These are phyloP conservation scores for Leuctra nigra DNA, from an alignment of 2,888 invertebrate genomes.

Conservation along the genomic window DNA sequence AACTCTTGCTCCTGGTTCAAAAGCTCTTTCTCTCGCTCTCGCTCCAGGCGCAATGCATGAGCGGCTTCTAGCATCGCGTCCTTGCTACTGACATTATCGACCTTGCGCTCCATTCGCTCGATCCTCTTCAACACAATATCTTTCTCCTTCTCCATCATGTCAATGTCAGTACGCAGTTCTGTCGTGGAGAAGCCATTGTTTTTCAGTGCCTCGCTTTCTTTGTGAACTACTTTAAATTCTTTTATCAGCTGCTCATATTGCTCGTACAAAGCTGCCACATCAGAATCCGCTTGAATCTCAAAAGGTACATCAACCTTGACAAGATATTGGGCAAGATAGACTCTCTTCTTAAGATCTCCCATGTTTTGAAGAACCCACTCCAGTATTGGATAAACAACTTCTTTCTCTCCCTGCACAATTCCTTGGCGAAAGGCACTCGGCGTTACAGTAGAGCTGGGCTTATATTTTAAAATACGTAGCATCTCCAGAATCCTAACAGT, in stretches of 20 bases:
- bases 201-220: conserved; percentile 56
- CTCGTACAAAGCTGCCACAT: conserved; percentile 60
- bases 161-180: conserved; percentile 77
- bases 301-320: conserved; percentile 64
- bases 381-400: conserved; percentile 67
- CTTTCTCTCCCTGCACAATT: conserved; percentile 64
- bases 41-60: conserved; percentile 48
- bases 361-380: conserved; percentile 72
- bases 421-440: conserved; percentile 52
- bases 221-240: conserved; percentile 74
- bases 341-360: conserved; percentile 69
- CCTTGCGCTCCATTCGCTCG: conserved; percentile 50
- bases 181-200: conserved; percentile 58
- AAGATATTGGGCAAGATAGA: conserved; percentile 69
- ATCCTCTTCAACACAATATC: conserved; percentile 62
- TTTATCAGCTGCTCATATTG: conserved; percentile 69
- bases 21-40: conserved; percentile 52
- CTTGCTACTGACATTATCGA: conserved; percentile 58
- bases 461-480: conserved; percentile 72
- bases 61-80: conserved; percentile 51
- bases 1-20: conserved; percentile 52
- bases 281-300: conserved; percentile 67
- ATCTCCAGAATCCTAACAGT: conserved; percentile 63
- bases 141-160: conserved; percentile 80
- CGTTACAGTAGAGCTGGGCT: conserved; percentile 51